phyloP scores from a whole-genome alignment of 2,888 invertebrate genomes.

The Prosapia bicincta region DNA sequence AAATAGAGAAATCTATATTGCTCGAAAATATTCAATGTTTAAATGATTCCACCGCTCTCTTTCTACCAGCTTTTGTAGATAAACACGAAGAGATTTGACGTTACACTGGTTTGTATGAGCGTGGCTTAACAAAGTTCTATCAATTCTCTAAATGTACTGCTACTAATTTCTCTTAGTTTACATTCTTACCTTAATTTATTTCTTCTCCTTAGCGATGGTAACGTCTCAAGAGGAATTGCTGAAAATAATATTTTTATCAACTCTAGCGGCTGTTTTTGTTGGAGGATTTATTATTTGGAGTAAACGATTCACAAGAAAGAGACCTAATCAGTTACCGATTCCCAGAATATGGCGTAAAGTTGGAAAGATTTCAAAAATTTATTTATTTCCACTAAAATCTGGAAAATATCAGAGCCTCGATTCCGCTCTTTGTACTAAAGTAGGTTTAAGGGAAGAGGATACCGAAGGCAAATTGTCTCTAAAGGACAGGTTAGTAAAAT shows the following conservation, averaged over 20 bases:
- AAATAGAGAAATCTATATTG: too few relatives aligned
- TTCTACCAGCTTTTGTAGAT: too few relatives aligned
- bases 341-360: background rate
- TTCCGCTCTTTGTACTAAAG: background rate
- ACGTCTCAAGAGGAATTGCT: background rate
- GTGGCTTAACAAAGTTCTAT: too few relatives aligned
- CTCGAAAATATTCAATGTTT: too few relatives aligned
- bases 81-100: too few relatives aligned
- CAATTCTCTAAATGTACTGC: too few relatives aligned
- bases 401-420: background rate
- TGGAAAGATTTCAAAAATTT: background rate
- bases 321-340: background rate
- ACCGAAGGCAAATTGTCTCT: background rate
- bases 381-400: background rate
- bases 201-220: background rate
- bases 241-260: background rate
- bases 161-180: too few relatives aligned
- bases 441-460: background rate
- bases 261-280: background rate
- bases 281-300: background rate
- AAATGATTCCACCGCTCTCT: too few relatives aligned
- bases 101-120: too few relatives aligned
- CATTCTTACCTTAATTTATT: too few relatives aligned
- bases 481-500: background rate
- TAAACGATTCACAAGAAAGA: background rate